Conservation (phyloP, 2,888 invertebrate genomes). For the Tridacna crocea region DNA sequence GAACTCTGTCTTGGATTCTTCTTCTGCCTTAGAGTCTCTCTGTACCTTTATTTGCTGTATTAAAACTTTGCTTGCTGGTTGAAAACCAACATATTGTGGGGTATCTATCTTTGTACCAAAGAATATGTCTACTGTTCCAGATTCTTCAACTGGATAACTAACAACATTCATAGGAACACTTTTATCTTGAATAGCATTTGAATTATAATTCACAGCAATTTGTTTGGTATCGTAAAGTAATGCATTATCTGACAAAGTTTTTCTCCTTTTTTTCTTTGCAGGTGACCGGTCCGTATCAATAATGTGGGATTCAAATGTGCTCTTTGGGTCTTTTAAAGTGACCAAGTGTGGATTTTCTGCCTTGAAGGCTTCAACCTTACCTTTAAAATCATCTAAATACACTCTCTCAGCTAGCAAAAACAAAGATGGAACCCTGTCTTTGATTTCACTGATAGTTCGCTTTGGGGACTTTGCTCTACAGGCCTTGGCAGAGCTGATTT, state of each 20-base stretch:
- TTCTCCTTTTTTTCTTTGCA: conserved; percentile 56
- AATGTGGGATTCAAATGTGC: not conserved
- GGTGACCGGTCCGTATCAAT: conserved; percentile 44
- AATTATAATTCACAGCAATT: not conserved
- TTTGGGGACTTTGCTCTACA: conserved; percentile 50
- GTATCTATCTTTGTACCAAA: conserved; percentile 7
- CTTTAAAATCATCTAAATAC: conserved; percentile 37
- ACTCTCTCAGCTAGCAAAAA: conserved; percentile 37
- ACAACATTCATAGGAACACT: not conserved
- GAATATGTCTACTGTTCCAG: conserved; percentile 18
- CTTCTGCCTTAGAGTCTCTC: not conserved
- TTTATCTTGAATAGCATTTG: conserved; percentile 12
- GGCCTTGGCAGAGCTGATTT: not conserved
- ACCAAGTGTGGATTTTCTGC: conserved; percentile 27
- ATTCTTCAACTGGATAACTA: not conserved
- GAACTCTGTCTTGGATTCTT: not conserved
- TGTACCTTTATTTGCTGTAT: not conserved
- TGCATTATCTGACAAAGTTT: not conserved
- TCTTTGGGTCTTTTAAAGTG: not conserved
- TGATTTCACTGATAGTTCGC: conserved; percentile 39
- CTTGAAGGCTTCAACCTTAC: conserved; percentile 42
- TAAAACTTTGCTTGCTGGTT: conserved; percentile 7
- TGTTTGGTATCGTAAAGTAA: not conserved
- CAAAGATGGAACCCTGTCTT: conserved; percentile 36
- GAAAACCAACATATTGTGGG: not conserved